Conservation (phyloP, 2,113 vertebrate genomes). For the Cryptotis parvus region DNA sequence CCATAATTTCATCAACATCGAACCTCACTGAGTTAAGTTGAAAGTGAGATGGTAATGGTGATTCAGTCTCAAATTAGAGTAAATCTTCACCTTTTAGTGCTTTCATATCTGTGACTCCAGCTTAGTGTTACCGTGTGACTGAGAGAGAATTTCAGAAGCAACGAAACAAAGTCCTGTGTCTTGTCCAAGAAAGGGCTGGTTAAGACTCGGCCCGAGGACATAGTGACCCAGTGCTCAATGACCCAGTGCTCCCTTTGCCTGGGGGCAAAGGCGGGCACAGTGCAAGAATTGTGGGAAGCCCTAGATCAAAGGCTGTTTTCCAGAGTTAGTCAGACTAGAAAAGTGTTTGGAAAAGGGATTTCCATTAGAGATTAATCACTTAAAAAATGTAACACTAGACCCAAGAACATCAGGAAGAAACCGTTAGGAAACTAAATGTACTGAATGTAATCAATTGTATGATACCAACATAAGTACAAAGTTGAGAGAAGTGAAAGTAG, state of each 20-base stretch:
- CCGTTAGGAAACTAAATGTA: neutral
- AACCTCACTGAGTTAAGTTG: constrained; percentile 19
- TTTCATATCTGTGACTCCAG: neutral
- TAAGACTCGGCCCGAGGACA: neutral
- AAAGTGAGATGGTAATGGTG: neutral
- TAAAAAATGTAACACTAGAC: neutral
- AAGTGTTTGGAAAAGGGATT: neutral
- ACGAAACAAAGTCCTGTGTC: neutral
- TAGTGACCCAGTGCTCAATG: neutral
- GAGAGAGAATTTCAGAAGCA: neutral
- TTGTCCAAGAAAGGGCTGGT: neutral
- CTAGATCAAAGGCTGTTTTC: constrained; percentile 4
- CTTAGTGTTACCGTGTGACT: neutral
- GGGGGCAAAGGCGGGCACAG: neutral
- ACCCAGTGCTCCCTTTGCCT: neutral
- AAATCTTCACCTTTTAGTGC: constrained; percentile 42
- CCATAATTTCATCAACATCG: constrained; percentile 3
- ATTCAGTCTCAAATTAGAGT: constrained; percentile 22
- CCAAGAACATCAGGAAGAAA: neutral
- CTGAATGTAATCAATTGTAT: neutral
- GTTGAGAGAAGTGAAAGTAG: neutral
- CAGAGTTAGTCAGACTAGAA: neutral
- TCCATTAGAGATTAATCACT: neutral
- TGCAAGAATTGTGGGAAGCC: neutral
- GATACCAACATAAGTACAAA: neutral